phyloP scores from a whole-genome alignment of 2,113 vertebrate species.

The Mobula hypostoma region DNA sequence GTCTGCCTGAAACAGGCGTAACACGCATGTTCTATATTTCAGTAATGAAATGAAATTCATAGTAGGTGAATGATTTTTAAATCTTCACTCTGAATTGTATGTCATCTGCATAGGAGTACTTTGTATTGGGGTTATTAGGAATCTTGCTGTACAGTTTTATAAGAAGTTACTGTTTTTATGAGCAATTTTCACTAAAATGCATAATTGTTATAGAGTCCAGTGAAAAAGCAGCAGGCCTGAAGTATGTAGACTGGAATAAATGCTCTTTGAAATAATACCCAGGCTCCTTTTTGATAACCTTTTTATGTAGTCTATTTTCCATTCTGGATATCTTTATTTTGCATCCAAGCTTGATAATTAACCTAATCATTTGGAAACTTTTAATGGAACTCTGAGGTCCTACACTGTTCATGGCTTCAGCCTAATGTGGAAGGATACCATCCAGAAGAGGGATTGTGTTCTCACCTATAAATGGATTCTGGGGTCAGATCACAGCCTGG shows the following conservation, averaged over 20 bases:
- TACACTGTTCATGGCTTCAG: neutral
- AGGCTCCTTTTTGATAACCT: slow-evolving; percentile 9
- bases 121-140: slow-evolving; percentile 31
- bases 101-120: neutral
- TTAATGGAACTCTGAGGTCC: neutral
- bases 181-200: slow-evolving; percentile 29
- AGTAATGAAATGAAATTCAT: slow-evolving; percentile 1
- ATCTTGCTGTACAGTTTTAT: slow-evolving; percentile 25
- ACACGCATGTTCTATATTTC: slow-evolving; percentile 1
- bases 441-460: neutral
- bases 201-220: slow-evolving; percentile 34
- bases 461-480: neutral
- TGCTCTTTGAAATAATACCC: slow-evolving; percentile 26
- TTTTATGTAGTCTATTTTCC: neutral
- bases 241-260: slow-evolving; percentile 37
- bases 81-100: slow-evolving; percentile 10
- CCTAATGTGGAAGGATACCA: neutral
- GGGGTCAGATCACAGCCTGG: neutral
- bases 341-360: neutral
- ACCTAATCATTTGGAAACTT: neutral
- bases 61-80: neutral
- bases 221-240: slow-evolving; percentile 34
- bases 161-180: slow-evolving; percentile 36
- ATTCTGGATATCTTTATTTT: neutral
- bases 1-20: neutral